These are phyloP conservation scores for Drosophila affinis DNA, from an alignment of 2,888 invertebrate species.

Conservation along the genomic window DNA sequence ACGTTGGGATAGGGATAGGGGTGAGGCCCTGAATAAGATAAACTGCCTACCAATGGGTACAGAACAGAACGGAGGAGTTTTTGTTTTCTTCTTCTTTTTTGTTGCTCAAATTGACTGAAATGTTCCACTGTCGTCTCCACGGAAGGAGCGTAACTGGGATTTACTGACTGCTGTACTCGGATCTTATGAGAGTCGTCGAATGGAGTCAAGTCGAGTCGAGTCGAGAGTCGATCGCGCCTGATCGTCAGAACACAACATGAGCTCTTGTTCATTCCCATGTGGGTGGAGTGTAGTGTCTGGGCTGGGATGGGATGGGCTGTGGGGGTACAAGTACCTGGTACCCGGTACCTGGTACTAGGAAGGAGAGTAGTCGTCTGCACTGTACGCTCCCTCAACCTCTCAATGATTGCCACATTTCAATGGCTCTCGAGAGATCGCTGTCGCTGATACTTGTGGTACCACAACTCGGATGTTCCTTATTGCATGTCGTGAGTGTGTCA, in stretches of 20 bases:
- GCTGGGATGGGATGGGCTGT: too few species aligned
- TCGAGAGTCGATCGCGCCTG: slow-evolving; percentile 62
- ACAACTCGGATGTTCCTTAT: slow-evolving; percentile 72
- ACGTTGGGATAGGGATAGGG: neutral
- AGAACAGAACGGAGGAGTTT: neutral
- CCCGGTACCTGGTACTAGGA: slow-evolving; percentile 22
- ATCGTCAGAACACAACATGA: slow-evolving; percentile 82
- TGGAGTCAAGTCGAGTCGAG: neutral
- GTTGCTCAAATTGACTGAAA: slow-evolving; percentile 3
- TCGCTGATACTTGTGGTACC: slow-evolving; percentile 47
- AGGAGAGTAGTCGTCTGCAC: slow-evolving; percentile 28
- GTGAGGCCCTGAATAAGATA: neutral
- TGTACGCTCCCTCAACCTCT: slow-evolving; percentile 40
- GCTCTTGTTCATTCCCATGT: slow-evolving; percentile 73
- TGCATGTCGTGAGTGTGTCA: slow-evolving; percentile 80
- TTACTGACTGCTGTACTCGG: slow-evolving; percentile 19
- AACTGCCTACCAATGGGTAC: neutral
- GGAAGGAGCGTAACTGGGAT: slow-evolving; percentile 38
- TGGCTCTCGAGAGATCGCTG: slow-evolving; percentile 64
- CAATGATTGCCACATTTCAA: slow-evolving; percentile 51
- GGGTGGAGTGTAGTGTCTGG: slow-evolving; percentile 58
- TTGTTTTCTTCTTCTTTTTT: neutral
- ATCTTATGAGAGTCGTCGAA: neutral
- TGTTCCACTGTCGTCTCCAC: slow-evolving; percentile 34
- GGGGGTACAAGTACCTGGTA: slow-evolving; percentile 20